These are phyloP conservation scores for Pangasius larnaudii DNA, from an alignment of 2,797 vertebrate species.

Conservation along the genomic window DNA sequence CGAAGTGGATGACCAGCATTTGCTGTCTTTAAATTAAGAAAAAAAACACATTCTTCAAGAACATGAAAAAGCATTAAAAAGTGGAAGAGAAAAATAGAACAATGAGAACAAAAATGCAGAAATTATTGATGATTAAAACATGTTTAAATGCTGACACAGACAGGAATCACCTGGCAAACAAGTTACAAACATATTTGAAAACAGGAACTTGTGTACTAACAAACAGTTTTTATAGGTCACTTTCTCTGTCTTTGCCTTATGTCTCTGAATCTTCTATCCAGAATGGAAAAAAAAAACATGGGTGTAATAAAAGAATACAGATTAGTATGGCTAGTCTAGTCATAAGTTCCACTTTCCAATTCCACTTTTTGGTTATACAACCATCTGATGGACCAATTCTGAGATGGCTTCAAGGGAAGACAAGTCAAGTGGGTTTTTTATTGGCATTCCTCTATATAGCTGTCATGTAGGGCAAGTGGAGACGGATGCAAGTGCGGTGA, in stretches of 20 bases:
- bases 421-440: too few species aligned
- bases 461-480: too few species aligned
- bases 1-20: not conserved
- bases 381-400: not conserved
- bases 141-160: too few species aligned
- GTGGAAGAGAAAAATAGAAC: not conserved
- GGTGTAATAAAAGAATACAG: not conserved
- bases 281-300: not conserved
- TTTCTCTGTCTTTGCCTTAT: slow-evolving; percentile 3
- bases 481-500: too few species aligned
- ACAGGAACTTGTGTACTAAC: not conserved
- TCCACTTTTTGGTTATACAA: not conserved
- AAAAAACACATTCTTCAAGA: not conserved
- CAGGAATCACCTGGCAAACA: not conserved
- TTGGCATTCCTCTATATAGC: too few species aligned
- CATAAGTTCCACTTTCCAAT: not conserved
- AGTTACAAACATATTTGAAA: not conserved
- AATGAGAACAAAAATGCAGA: not conserved
- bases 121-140: not conserved
- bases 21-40: not conserved
- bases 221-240: not conserved
- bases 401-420: not conserved
- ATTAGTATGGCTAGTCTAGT: not conserved
- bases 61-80: not conserved
- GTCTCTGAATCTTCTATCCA: not conserved